Percentiles rank a stretch among this genome's conserved stretches.
Conservation (phyloP, 1,140 invertebrate species). For the Papilio helenus region DNA sequence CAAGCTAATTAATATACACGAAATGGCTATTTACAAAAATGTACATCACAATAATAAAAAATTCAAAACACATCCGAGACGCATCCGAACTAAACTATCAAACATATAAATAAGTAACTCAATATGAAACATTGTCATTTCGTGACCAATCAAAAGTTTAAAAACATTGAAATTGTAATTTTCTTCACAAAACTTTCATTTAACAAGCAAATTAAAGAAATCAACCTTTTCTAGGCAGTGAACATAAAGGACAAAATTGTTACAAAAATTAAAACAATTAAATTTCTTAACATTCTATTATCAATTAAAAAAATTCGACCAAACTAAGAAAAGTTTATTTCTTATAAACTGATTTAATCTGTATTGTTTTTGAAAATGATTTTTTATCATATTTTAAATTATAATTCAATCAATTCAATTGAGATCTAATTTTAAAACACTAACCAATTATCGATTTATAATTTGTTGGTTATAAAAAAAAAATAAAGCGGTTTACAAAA, state of each 20-base stretch:
- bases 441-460: background rate
- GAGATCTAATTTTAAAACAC: background rate
- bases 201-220: slow-evolving; percentile 45
- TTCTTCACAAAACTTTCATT: slow-evolving; percentile 57
- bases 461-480: background rate
- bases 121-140: slow-evolving; percentile 65
- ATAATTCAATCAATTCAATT: background rate
- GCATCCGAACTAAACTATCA: slow-evolving; percentile 48
- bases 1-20: slow-evolving; percentile 48
- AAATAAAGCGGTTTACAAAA: background rate
- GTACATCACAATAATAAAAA: slow-evolving; percentile 65
- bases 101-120: slow-evolving; percentile 67
- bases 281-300: no score
- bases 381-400: background rate
- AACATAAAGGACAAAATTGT: slow-evolving; percentile 25
- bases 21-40: slow-evolving; percentile 73
- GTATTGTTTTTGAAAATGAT: background rate
- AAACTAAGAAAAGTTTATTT: slow-evolving; percentile 20
- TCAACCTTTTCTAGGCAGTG: slow-evolving; percentile 43
- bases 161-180: slow-evolving; percentile 53
- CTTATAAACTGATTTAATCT: background rate
- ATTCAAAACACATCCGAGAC: slow-evolving; percentile 49
- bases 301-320: background rate
- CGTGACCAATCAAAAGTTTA: slow-evolving; percentile 54
- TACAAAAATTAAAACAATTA: background rate